Evolutionary conservation across 2,113 vertebrate species (phyloP), one percentile per base, ranked within the genome.

Genomic region (Channa argus): DNA sequence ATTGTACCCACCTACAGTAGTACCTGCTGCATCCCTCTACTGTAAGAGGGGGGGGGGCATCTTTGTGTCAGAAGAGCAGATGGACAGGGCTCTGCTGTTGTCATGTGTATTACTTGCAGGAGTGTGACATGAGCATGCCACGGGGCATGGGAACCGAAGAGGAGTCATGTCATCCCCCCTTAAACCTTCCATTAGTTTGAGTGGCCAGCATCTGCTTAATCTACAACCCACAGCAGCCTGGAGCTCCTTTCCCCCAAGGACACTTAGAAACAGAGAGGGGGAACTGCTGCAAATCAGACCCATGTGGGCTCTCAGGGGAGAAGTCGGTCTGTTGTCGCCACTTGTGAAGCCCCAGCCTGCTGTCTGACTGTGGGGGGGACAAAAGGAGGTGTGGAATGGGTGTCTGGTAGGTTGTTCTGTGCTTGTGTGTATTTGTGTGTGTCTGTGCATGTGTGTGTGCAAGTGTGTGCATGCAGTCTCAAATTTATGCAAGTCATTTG

Each of bases 71-170:
- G 64, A 8, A 12, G 50, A 91, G 89, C 92, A 94, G 93, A 93
- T 94, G 92, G 92, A 86, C 89, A 77, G 71, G 90, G 88, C 72
- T 52, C 73, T 71, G 64, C 71, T 74, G 80, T 39, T 82, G 63
- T 88, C 84, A 67, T 85, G 66, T 82, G 85, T 84, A 80, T 85
- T 58, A 83, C 79, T 85, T 71, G 67, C 58, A 64, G 72, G 80
- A 78, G 82, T 75, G 83, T 90, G 92, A 93, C 92, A 91, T 65
- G 79, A 91, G 86, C 44, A 67, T 90, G 89, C 88, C 88, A 86
- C 56, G 45, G 91, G 91, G 86, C 93, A 91, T 93, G 92, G 88
- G 91, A 93, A 94, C 89, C 74, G 38, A 53, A 91, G 78, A 83
- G 49, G 78, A 90, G 85, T 83, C 86, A 64, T 74, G 66, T 78